phyloP scores from a whole-genome alignment of 2,888 invertebrate genomes.

The Chaetogeoica ovagalla region DNA sequence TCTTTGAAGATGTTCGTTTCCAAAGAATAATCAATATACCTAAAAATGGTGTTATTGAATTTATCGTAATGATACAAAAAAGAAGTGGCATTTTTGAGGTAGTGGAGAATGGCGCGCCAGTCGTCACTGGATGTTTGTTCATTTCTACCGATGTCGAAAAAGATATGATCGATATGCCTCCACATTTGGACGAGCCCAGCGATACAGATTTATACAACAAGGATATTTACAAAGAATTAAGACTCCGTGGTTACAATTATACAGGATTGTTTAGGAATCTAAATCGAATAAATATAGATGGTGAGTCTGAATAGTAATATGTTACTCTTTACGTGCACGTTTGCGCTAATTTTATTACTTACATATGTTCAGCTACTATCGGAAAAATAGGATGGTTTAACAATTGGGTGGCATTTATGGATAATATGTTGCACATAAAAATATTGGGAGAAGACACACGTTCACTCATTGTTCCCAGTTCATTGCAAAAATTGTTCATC shows the following conservation, averaged over 20 bases:
- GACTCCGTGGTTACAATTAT: conserved; percentile 65
- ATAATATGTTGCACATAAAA: conserved; percentile 83
- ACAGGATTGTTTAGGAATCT: conserved; percentile 68
- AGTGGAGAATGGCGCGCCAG: conserved; percentile 70
- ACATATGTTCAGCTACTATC: conserved; percentile 58
- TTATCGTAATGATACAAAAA: conserved; percentile 66
- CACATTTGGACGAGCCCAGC: conserved; percentile 60
- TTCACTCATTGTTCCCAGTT: conserved; percentile 74
- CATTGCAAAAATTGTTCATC: conserved; percentile 71
- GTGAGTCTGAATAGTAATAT: conserved; percentile 57
- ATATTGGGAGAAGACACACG: conserved; percentile 72
- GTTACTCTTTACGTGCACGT: neutral
- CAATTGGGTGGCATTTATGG: conserved; percentile 87
- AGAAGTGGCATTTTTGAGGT: conserved; percentile 67
- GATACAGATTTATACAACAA: conserved; percentile 63
- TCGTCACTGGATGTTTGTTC: conserved; percentile 72
- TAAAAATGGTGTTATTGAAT: conserved; percentile 64
- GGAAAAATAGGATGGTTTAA: conserved; percentile 71
- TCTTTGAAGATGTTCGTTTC: conserved; percentile 83
- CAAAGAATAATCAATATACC: conserved; percentile 80
- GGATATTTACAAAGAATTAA: conserved; percentile 61
- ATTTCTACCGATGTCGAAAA: conserved; percentile 64
- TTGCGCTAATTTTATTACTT: neutral
- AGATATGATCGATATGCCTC: conserved; percentile 63
- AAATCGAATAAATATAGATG: conserved; percentile 63